Percentiles rank a stretch among this genome's conserved stretches.
phyloP scores from a whole-genome alignment of 2,888 invertebrate genomes.

The Meiosimyza decipiens region DNA sequence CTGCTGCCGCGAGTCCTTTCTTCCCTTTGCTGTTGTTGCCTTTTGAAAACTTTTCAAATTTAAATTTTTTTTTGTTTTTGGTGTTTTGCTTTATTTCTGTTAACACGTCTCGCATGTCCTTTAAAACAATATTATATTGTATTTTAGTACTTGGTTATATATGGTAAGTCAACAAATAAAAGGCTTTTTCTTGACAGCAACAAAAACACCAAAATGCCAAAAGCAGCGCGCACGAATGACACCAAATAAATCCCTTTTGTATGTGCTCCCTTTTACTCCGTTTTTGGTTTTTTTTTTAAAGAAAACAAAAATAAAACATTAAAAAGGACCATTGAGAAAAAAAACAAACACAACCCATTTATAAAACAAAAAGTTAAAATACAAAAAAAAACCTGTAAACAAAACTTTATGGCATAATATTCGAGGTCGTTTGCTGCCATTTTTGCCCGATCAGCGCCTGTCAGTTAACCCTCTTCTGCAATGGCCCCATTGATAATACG shows the following conservation, averaged over 20 bases:
- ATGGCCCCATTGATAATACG: background rate
- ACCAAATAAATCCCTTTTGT: conserved; percentile 25
- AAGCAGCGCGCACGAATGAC: background rate
- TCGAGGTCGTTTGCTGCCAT: conserved; percentile 12
- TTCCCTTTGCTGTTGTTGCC: background rate
- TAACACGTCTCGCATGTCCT: conserved; percentile 26
- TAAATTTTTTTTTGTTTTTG: background rate
- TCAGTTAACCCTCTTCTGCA: background rate
- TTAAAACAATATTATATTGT: conserved; percentile 17
- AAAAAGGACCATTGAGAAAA: background rate
- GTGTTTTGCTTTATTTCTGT: conserved; percentile 24
- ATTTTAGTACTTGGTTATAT: conserved; percentile 1
- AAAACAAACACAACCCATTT: conserved; percentile 31
- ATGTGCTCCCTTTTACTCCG: background rate
- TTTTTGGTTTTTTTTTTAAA: conserved; percentile 15
- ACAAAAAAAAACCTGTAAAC: conserved; percentile 14
- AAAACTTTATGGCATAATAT: conserved; percentile 28
- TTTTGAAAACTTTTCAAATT: conserved; percentile 10
- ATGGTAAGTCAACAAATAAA: conserved; percentile 2
- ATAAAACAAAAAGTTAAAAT: background rate
- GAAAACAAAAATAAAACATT: conserved; percentile 2
- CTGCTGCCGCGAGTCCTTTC: conserved; percentile 20
- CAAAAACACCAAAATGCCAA: too few relatives aligned
- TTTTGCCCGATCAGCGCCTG: conserved; percentile 2
- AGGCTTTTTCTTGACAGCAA: conserved; percentile 2